Evolutionary conservation across 2,113 vertebrate species (phyloP).

Genomic region (Puntigrus tetrazona): DNA sequence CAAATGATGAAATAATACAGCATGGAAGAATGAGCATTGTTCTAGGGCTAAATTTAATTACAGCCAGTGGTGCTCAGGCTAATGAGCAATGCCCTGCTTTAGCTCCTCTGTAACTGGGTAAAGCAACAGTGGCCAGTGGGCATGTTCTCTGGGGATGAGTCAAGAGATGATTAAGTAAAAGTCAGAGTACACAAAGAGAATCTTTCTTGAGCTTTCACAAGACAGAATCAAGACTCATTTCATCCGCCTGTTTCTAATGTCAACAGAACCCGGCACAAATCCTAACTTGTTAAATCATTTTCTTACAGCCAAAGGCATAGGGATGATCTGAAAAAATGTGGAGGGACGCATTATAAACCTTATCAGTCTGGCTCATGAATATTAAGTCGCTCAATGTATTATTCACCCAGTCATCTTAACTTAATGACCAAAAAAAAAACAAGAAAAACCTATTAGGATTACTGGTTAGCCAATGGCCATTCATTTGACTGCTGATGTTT

Average conservation of each 20-base stretch:
- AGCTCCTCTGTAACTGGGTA: conserved; percentile 26
- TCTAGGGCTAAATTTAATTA: conserved; percentile 48
- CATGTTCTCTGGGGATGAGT: conserved; percentile 46
- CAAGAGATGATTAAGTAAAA: conserved; percentile 45
- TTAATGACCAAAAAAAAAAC: not conserved
- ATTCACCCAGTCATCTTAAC: not conserved
- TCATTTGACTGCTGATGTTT: not conserved
- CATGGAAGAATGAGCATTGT: conserved; percentile 37
- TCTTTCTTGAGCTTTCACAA: not conserved
- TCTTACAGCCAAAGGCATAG: not conserved
- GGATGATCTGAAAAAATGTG: not conserved
- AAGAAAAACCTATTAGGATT: not conserved
- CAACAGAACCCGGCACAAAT: not conserved
- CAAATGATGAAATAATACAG: conserved; percentile 46
- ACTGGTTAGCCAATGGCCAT: not conserved
- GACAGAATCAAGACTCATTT: conserved; percentile 19
- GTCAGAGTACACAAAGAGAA: conserved; percentile 22
- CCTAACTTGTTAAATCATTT: conserved; percentile 19
- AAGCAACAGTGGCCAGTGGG: conserved; percentile 44
- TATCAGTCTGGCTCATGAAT: not conserved
- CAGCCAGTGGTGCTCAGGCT: conserved; percentile 43
- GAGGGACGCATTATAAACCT: not conserved
- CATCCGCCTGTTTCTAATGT: not conserved
- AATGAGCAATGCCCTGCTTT: conserved; percentile 24
- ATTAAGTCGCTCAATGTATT: not conserved